Evolutionary conservation across 2,888 invertebrate species (phyloP), one percentile per base, ranked within the genome.

Genomic region (Drosophila recens): DNA sequence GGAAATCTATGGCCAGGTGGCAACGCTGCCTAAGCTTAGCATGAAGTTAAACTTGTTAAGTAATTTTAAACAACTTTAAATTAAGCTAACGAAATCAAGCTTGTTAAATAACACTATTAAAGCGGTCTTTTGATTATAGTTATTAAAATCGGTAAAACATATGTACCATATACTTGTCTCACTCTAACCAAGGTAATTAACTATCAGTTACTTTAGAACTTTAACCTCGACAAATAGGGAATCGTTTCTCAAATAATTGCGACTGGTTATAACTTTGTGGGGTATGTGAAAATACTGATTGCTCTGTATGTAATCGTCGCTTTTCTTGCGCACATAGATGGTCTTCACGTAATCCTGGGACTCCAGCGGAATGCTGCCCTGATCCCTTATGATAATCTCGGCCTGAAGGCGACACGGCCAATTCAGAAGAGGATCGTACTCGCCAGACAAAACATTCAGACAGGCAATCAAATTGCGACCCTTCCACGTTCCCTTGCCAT

Each of bases 401-500:
- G 96, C 94, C 78, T 94, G 94, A 6, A 96, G 93, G 72, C 94
- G 94, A 85, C 96, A 96, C 0, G 96, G 96, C 96, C 96, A 96
- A 73, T 94, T 93, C 63, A 96, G 92, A 53, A 96, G 90, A 0
- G 95, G 93, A 92, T 96, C 96, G 92, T 95, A 96, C 36, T 95
- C 95, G 0, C 96, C 96, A 3, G 94, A 94, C 34, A 96, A 93
- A 1, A 96, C 94, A 49, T 95, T 94, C 45, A 96, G 93, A 0
- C 95, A 95, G 9, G 95, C 94, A 45, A 96, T 95, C 53, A 96
- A 91, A 89, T 96, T 95, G 0, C 96, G 94, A 0, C 95, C 96
- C 86, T 94, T 95, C 96, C 96, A 96, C 72, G 95, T 95, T 38
- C 96, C 96, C 54, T 95, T 94, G 6, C 96, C 96, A 90, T 96